Evolutionary conservation across 2,888 invertebrate species (phyloP), one percentile per base, ranked within the genome.

Genomic region (Scelioninae gen. 1): DNA sequence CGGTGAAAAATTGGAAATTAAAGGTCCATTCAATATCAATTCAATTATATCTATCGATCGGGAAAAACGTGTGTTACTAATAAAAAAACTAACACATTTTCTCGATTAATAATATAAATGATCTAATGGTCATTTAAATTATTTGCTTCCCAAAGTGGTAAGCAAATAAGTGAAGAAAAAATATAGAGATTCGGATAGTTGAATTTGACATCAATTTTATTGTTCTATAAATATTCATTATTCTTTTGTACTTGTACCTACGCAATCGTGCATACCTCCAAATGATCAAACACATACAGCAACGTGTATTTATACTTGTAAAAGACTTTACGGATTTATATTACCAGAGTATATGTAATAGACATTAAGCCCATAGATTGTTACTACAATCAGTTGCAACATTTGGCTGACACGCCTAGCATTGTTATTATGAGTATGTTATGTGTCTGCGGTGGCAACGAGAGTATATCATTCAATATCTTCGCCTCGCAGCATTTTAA

Each of bases 361-460:
- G 78, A 76, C 71, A 82, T 82, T 71, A 85, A 84, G 84, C 69
- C 49, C 60, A 81, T 82, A 84, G 87, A 86, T 85, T 78, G 82
- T 69, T 69, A 83, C 81, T 85, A 83, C 84, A 85, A 86, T 84
- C 85, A 82, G 84, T 91, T 91, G 90, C 90, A 84, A 90, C 90
- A 91, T 85, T 62, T 49, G 83, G 69, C 84, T 82, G 91, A 88
- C 92, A 91, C 92, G 90, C 92, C 92, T 91, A 86, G 91, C 89
- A 92, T 92, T 92, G 92, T 92, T 91, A 83, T 79, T 76, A 89
- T 86, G 86, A 88, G 89, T 89, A 88, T 89, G 89, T 88, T 88
- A 76, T 81, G 87, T 89, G 88, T 89, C 90, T 85, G 85, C 86
- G 66, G 83, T 86, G 86, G 85, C 82, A 75, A 78, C 84, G 45